These are phyloP conservation scores for Cheilosia soror DNA, from an alignment of 2,888 invertebrate species.

Conservation along the genomic window DNA sequence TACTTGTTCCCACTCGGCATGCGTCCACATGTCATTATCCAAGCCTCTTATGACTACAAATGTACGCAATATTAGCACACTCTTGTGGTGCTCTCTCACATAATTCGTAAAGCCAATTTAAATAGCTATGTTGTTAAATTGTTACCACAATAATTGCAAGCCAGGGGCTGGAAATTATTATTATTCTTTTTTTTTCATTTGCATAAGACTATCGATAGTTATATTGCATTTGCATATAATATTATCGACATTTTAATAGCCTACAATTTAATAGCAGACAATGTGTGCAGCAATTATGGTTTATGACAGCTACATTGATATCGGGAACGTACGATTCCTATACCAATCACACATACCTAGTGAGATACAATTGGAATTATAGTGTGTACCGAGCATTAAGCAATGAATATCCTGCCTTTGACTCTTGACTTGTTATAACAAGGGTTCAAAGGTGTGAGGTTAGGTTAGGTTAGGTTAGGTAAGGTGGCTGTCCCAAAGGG, in stretches of 20 bases:
- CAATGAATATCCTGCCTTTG: too few species aligned
- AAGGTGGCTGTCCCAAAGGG: too few species aligned
- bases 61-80: slow-evolving; percentile 7
- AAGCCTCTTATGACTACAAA: slow-evolving; percentile 2
- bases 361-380: too few species aligned
- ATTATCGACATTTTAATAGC: background rate
- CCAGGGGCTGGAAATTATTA: background rate
- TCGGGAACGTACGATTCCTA: too few species aligned
- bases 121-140: background rate
- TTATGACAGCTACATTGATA: background rate
- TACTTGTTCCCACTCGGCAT: background rate
- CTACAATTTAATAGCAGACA: background rate
- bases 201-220: background rate
- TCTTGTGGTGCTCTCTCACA: background rate
- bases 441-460: too few species aligned
- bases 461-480: too few species aligned
- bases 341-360: too few species aligned
- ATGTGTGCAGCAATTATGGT: background rate
- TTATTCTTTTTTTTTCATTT: background rate
- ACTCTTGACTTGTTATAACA: too few species aligned
- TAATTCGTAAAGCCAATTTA: slow-evolving; percentile 27
- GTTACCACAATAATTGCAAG: background rate
- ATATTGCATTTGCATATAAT: background rate
- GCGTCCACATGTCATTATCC: slow-evolving; percentile 15
- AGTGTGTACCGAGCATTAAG: too few species aligned